Conservation (phyloP, 2,888 invertebrate genomes). For the Cheilosia pagana region DNA sequence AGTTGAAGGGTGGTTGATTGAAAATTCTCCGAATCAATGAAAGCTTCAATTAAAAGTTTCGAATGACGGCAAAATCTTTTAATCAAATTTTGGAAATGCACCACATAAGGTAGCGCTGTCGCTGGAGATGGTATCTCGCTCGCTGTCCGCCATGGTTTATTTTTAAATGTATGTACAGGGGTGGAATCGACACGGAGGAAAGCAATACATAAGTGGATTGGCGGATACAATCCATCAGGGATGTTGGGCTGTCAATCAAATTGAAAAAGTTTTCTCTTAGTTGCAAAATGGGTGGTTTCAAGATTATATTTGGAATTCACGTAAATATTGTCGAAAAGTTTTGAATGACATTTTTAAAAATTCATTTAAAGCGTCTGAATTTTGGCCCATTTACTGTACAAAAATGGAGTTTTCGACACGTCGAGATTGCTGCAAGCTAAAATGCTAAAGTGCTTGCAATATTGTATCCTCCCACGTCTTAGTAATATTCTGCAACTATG, state of each 20-base stretch:
- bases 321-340: slow-evolving; percentile 1
- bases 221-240: slow-evolving; percentile 82
- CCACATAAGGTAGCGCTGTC: slow-evolving; percentile 5
- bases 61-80: slow-evolving; percentile 31
- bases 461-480: too few relatives aligned
- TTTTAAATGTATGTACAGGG: slow-evolving; percentile 14
- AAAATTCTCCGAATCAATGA: slow-evolving; percentile 47
- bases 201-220: slow-evolving; percentile 53
- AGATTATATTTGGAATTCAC: neutral
- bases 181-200: slow-evolving; percentile 32
- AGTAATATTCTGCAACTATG: too few relatives aligned
- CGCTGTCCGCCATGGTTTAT: slow-evolving; percentile 30
- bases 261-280: slow-evolving; percentile 55
- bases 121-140: neutral
- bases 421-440: too few relatives aligned
- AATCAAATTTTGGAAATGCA: slow-evolving; percentile 46
- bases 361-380: neutral
- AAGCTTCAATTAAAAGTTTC: slow-evolving; percentile 67
- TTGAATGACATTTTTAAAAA: neutral
- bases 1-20: neutral
- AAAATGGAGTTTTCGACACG: too few relatives aligned
- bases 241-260: slow-evolving; percentile 83
- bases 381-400: too few relatives aligned
- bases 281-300: neutral
- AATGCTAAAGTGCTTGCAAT: too few relatives aligned